These are phyloP conservation scores for Nyctibius bracteatus DNA, from an alignment of 2,113 vertebrate species.

Conservation along the genomic window DNA sequence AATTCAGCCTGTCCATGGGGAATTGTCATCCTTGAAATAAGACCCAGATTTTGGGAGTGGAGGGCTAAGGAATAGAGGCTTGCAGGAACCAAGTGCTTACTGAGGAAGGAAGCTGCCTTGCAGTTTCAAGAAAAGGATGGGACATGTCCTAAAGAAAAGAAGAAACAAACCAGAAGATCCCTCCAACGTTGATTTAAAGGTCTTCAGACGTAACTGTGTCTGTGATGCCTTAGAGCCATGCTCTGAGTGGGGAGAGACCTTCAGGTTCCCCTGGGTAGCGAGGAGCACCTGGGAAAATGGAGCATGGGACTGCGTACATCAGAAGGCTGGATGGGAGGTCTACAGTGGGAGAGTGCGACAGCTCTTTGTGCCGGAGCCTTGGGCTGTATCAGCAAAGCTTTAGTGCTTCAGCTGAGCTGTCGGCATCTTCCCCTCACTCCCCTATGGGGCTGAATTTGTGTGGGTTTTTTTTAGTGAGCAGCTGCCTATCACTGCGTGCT, in stretches of 20 bases:
- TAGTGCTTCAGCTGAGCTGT: not conserved
- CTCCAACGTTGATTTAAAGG: not conserved
- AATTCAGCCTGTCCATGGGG: not conserved
- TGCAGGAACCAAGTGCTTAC: not conserved
- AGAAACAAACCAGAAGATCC: not conserved
- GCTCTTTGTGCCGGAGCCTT: not conserved
- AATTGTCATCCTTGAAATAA: not conserved
- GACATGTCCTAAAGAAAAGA: not conserved
- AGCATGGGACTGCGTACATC: not conserved
- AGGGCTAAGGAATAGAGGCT: not conserved
- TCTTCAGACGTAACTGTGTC: not conserved
- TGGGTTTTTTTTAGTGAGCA: not conserved
- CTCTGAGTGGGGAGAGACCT: not conserved
- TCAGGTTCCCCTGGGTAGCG: not conserved
- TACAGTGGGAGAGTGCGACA: not conserved
- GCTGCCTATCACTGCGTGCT: not conserved
- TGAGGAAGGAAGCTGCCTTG: not conserved
- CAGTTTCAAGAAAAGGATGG: not conserved
- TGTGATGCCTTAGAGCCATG: not conserved
- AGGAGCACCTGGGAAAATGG: not conserved
- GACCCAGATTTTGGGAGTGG: not conserved
- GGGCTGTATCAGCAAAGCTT: not conserved
- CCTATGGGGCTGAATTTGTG: not conserved
- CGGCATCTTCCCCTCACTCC: not conserved
- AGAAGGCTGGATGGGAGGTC: not conserved